Conservation (phyloP, 1,140 invertebrate species). For the Drosophila ercepeae region DNA sequence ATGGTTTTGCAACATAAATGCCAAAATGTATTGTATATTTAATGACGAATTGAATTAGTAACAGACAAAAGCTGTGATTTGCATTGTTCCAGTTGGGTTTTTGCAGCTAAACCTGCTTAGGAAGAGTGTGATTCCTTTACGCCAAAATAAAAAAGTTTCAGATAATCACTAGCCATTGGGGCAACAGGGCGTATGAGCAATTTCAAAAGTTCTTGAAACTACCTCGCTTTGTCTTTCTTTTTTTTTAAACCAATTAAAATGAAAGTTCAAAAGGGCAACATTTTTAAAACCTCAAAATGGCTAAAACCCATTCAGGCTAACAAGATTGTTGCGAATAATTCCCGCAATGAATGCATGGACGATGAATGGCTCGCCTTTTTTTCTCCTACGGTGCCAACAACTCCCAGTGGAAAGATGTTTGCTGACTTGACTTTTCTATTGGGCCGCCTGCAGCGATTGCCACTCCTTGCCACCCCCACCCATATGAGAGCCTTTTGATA, state of each 20-base stretch:
- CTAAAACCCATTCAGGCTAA: neutral
- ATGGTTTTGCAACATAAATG: slow-evolving; percentile 29
- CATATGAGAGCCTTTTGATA: slow-evolving; percentile 59
- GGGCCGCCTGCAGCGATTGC: slow-evolving; percentile 26
- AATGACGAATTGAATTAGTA: slow-evolving; percentile 20
- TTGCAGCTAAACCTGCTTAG: too few species aligned
- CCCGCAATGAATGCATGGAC: neutral
- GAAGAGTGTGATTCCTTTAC: neutral
- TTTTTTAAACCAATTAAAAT: neutral
- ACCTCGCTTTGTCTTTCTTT: neutral
- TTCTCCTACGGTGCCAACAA: neutral
- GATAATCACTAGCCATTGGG: too few species aligned
- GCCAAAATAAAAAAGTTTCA: too few species aligned
- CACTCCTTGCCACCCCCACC: slow-evolving; percentile 1
- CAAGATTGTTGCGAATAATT: neutral
- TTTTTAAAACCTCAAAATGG: neutral
- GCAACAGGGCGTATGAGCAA: neutral
- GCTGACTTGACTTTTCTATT: slow-evolving; percentile 40
- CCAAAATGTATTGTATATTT: slow-evolving; percentile 25
- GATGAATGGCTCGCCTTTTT: neutral
- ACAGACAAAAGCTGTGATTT: slow-evolving; percentile 16
- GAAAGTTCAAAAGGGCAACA: neutral
- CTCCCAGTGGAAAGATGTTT: slow-evolving; percentile 20
- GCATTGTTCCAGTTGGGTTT: neutral
- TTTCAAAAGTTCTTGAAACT: too few species aligned